Base-by-base conservation (phyloP, 2,797 vertebrate genomes). In the Chromis chromis region DNA sequence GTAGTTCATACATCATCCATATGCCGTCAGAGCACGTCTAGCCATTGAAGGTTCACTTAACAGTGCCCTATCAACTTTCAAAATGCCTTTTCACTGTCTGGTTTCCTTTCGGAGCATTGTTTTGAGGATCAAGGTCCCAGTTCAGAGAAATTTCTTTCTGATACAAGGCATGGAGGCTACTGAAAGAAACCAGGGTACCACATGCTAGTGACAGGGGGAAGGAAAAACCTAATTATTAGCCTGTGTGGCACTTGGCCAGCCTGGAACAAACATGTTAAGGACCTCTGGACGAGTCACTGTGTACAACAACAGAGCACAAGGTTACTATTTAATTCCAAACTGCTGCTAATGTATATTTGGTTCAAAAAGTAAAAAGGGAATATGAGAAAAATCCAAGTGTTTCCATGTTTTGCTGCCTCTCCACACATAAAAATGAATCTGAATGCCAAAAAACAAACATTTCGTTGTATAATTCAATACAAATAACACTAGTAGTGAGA, bases 391-490 rank as follows among this genome's bases (percentile, higher is more conserved):
- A 84, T 72, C 70, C 27, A 68, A 76, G 68, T 80, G 82, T 93
- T 92, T 89, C 76, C 28, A 55, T 72, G 86, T 89, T 89, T 88
- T 86, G 65, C 85, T 91, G 88, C 87, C 89, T 93, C 77, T 85
- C 79, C 59, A 74, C 83, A 70, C 65, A 71, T 66, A 88, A 81
- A 85, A 86, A 84, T 87, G 65, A 82, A 85, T 84, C 78, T 88
- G 89, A 93, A 94, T 92, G 93, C 91, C 93, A 95, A 94, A 94
- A 83, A 64, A 52, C 66, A 88, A 88, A 82, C 76, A 74, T 88
- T 84, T 84, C 91, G 86, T 91, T 93, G 86, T 93, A 89, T 89
- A 91, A 89, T 86, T 92, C 83, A 89, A 83, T 90, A 87, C 83
- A 89, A 89, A 88, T 83, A 82, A 93, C 85, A 86, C 79, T 81